Evolutionary conservation across 1,140 invertebrate species (phyloP).

Genomic region (Drosophila tani): DNA sequence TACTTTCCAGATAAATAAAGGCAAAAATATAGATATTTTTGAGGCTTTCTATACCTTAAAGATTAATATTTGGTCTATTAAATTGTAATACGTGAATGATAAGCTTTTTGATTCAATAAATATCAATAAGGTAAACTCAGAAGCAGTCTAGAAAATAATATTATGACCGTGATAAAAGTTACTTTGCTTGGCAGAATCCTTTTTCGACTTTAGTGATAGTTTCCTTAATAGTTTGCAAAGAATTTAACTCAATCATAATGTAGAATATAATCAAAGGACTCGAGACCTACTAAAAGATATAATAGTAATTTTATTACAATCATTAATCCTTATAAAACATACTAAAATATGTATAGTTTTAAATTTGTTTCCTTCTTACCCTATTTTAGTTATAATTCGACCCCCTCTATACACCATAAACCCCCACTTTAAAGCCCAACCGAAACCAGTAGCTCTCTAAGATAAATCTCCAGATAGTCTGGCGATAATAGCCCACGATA

Average conservation of each 20-base stretch:
- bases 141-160: no score
- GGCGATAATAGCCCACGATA: slow-evolving; percentile 35
- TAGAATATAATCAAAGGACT: background rate
- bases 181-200: background rate
- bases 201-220: background rate
- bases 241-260: background rate
- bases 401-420: background rate
- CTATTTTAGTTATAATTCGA: background rate
- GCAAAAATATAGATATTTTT: background rate
- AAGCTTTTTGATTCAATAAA: no score
- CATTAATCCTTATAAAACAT: background rate
- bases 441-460: slow-evolving; percentile 52
- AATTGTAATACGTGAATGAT: no score
- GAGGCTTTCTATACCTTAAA: no score
- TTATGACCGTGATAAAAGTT: background rate
- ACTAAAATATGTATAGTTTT: no score
- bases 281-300: background rate
- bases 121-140: no score
- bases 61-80: no score
- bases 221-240: background rate
- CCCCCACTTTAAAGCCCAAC: slow-evolving; percentile 7
- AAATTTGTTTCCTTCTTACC: no score
- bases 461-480: slow-evolving; percentile 63
- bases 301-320: background rate
- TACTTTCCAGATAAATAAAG: background rate